Conservation (phyloP, 1,140 invertebrate species). For the Meloidogyne floridensis region DNA sequence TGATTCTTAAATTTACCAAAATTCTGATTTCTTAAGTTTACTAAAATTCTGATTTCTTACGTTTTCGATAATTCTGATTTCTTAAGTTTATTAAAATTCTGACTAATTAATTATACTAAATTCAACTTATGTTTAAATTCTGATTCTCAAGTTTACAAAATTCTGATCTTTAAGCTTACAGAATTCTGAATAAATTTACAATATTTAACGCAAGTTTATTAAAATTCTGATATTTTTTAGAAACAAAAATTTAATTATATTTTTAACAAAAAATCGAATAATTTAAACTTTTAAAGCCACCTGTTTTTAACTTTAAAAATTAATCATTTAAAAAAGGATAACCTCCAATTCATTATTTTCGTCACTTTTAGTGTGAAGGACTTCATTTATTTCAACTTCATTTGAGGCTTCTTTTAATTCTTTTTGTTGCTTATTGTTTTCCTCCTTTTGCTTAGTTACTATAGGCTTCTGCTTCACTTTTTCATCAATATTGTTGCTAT, state of each 20-base stretch:
- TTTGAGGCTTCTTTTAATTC: not conserved
- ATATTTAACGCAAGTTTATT: too few relatives aligned
- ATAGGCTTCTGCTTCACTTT: not conserved
- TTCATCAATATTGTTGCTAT: not conserved
- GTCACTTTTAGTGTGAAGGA: not conserved
- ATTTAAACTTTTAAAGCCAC: not conserved
- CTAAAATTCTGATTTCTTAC: too few relatives aligned
- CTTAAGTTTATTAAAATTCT: not conserved
- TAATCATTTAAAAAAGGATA: conserved; percentile 1
- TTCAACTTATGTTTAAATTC: too few relatives aligned
- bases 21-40: not conserved
- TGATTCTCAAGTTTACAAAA: too few relatives aligned
- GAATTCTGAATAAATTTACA: too few relatives aligned
- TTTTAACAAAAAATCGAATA: too few relatives aligned
- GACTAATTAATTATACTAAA: too few relatives aligned
- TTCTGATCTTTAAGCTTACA: too few relatives aligned
- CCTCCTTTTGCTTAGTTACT: not conserved
- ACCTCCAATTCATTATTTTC: conserved; percentile 1
- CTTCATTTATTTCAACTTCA: not conserved
- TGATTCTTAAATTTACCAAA: not conserved
- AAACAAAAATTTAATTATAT: too few relatives aligned
- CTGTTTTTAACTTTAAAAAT: not conserved
- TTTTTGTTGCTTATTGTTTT: not conserved
- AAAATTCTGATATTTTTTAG: too few relatives aligned
- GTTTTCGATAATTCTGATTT: not conserved